Evolutionary conservation across 1,140 invertebrate genomes (phyloP), one percentile per base, ranked within the genome.

Genomic region (Amphibalanus amphitrite): DNA sequence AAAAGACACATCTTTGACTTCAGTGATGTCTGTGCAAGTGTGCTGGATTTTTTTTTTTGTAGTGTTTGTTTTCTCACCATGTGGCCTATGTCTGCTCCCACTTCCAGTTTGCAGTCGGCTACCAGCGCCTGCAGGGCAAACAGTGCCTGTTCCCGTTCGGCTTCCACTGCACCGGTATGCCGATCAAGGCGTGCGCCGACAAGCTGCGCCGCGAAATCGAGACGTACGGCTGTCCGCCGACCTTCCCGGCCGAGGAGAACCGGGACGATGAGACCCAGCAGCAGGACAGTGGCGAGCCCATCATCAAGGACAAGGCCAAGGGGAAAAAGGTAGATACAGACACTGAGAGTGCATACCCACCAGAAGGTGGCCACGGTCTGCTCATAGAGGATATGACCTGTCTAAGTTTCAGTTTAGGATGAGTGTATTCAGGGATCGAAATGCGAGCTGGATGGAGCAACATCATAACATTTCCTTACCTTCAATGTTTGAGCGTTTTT

Each of bases 261-360:
- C 80, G 81, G 40, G 75, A 75, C 25, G 76, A 79, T n/a, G n/a
- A n/a, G n/a, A n/a, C n/a, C 20, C 74, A 79, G 65, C 81, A 83
- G 70, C 79, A 80, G 30, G 75, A 79, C 23, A 77, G 77, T 47
- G 78, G 80, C 64, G 80, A 83, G 47, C 83, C 85, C 72, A 79
- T 84, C 69, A 85, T 90, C 29, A 92, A 92, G 81, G 93, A 99
- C 80, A 98, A 98, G 82, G 89, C 91, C 72, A 99, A 98, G 84
- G 93, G 95, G 28, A 98, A 98, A 81, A 99, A 98, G 83, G 89
- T n/a, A n/a, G n/a, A n/a, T n/a, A n/a, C n/a, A n/a, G n/a, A n/a
- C n/a, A n/a, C n/a, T n/a, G n/a, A n/a, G n/a, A n/a, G n/a, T n/a
- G n/a, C n/a, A n/a, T n/a, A n/a, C n/a, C n/a, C n/a, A n/a, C n/a